Percentiles rank a stretch among this genome's conserved stretches.
phyloP scores from a whole-genome alignment of 92 coral and sea anemone genomes.

The Phenganax subtilis region DNA sequence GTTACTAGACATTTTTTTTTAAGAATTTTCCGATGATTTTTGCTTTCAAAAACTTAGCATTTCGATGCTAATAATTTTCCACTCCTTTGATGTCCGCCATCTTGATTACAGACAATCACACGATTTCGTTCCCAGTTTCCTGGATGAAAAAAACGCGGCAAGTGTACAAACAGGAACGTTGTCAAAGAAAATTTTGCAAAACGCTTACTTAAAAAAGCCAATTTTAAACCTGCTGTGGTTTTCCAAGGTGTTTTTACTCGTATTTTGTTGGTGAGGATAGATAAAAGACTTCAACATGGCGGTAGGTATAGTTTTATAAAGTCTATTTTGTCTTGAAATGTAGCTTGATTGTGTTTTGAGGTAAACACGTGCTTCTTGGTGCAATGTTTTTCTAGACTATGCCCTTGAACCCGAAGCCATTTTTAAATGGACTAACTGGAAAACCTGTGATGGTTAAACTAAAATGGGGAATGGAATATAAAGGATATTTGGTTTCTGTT shows the following conservation, averaged over 20 bases:
- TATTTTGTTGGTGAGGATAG: conserved; percentile 1
- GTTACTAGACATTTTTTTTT: neutral
- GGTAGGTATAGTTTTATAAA: conserved; percentile 38
- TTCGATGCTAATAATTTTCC: neutral
- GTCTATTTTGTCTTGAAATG: neutral
- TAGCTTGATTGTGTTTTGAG: neutral
- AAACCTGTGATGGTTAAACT: conserved; percentile 94
- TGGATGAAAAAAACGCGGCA: too few relatives aligned
- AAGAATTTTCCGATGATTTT: neutral
- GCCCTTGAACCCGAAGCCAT: conserved; percentile 99
- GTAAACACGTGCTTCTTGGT: conserved; percentile 13
- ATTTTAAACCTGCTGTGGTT: neutral
- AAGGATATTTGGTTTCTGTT: conserved; percentile 92
- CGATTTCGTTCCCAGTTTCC: too few relatives aligned
- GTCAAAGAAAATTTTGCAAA: neutral
- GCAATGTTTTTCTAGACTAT: conserved; percentile 63
- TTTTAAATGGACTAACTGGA: conserved; percentile 90
- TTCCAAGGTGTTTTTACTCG: neutral
- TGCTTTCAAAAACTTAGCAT: neutral
- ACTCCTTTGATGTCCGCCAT: neutral
- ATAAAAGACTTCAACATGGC: conserved; percentile 42
- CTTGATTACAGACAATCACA: neutral
- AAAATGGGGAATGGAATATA: conserved; percentile 99
- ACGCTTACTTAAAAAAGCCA: neutral
- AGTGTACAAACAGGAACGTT: neutral